These are phyloP conservation scores for Triplophysa siluroides DNA, from an alignment of 2,113 vertebrate species.

Conservation along the genomic window DNA sequence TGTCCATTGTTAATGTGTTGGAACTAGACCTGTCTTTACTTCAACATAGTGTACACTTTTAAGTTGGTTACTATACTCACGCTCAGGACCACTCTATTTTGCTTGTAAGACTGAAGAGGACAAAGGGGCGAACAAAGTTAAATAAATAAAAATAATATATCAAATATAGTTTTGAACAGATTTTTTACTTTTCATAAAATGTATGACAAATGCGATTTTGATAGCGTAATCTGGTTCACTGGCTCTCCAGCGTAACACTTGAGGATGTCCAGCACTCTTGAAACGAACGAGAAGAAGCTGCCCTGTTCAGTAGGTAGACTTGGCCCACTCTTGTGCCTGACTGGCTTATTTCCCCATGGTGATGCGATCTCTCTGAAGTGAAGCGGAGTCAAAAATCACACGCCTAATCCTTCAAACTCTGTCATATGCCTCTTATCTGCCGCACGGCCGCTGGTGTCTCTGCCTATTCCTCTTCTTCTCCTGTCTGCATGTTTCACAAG, in stretches of 20 bases:
- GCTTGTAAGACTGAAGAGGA: no score
- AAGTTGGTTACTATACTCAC: no score
- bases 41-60: no score
- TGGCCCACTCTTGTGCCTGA: constrained; percentile 16
- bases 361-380: constrained; percentile 41
- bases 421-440: constrained; percentile 51
- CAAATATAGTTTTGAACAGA: no score
- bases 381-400: constrained; percentile 39
- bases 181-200: no score
- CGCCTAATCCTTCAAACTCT: constrained; percentile 44
- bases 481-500: constrained; percentile 69
- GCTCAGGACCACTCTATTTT: no score
- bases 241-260: constrained; percentile 8
- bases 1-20: no score
- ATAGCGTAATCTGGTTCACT: not conserved
- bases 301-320: constrained; percentile 3
- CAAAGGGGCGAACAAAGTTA: no score
- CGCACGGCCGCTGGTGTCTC: constrained; percentile 43
- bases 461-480: constrained; percentile 31
- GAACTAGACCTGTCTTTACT: no score
- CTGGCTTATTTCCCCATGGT: constrained; percentile 19
- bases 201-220: not conserved
- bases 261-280: constrained; percentile 23
- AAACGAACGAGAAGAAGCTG: constrained; percentile 7
- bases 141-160: no score